Percentiles rank a stretch among this genome's conserved stretches.
Evolutionary conservation across 2,888 invertebrate genomes (phyloP).

Genomic region (Beris morrisii): DNA sequence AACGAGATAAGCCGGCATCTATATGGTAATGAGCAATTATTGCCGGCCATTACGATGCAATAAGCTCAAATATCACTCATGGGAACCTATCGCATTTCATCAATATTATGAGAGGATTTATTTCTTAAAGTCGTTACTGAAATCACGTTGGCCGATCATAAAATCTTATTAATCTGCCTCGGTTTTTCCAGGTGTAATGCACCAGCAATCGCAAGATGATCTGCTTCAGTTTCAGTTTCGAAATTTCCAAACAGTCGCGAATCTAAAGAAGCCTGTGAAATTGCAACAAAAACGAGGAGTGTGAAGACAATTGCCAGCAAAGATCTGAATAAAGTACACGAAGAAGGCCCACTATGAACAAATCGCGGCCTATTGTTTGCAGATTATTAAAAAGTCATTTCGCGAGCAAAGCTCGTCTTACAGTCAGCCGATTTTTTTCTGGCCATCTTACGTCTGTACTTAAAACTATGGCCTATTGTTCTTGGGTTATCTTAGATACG

Average conservation of each 20-base stretch:
- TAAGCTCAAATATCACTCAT: constrained; percentile 4
- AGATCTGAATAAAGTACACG: not conserved
- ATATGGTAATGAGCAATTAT: no score
- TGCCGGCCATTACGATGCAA: constrained; percentile 1
- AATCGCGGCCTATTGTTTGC: constrained; percentile 25
- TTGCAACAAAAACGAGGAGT: constrained; percentile 11
- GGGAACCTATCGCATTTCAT: constrained; percentile 8
- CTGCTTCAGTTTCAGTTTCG: constrained; percentile 18
- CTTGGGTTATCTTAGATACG: constrained; percentile 25
- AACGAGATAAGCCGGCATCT: no score
- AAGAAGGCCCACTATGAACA: constrained; percentile 20
- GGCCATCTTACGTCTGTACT: constrained; percentile 1
- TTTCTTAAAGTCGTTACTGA: not conserved
- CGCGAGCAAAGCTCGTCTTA: constrained; percentile 19
- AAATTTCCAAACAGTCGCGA: not conserved
- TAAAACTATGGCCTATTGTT: constrained; percentile 17
- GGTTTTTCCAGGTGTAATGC: constrained; percentile 7
- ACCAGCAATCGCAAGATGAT: constrained; percentile 17
- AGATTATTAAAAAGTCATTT: constrained; percentile 25
- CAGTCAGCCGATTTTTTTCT: constrained; percentile 1
- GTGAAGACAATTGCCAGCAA: constrained; percentile 9
- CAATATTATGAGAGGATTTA: not conserved
- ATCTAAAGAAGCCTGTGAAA: not conserved
- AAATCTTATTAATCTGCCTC: constrained; percentile 17
- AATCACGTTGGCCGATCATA: not conserved